Percentiles rank a stretch among this genome's conserved stretches.
phyloP scores from a whole-genome alignment of 2,888 invertebrate species.

The Apotomis betuletana region DNA sequence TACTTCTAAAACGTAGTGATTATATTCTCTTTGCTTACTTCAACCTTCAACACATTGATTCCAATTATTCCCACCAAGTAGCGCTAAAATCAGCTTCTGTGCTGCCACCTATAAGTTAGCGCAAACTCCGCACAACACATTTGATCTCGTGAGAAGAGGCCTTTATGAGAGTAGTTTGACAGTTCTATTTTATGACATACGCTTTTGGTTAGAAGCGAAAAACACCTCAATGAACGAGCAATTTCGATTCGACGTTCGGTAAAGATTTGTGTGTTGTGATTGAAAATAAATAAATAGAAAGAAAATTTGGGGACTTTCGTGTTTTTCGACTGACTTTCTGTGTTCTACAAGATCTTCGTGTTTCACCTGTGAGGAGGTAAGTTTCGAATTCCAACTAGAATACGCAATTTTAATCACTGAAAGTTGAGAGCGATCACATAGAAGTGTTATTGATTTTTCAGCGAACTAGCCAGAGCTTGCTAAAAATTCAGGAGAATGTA shows the following conservation, averaged over 20 bases:
- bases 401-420: conserved; percentile 47
- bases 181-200: conserved; percentile 15
- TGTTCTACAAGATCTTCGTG: conserved; percentile 46
- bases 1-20: no score
- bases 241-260: conserved; percentile 51
- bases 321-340: conserved; percentile 44
- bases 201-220: conserved; percentile 24
- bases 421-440: conserved; percentile 46
- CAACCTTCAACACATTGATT: no score
- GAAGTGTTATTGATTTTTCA: conserved; percentile 60
- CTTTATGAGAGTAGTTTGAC: conserved; percentile 26
- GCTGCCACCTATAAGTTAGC: no score
- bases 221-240: conserved; percentile 35
- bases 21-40: no score
- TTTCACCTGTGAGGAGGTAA: conserved; percentile 57
- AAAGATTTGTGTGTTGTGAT: conserved; percentile 56
- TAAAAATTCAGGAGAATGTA: conserved; percentile 28
- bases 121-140: no score
- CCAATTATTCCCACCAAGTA: no score
- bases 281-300: conserved; percentile 60
- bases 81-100: no score
- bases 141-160: background rate
- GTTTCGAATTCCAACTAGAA: conserved; percentile 46
- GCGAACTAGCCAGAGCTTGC: conserved; percentile 38
- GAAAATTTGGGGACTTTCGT: conserved; percentile 52